Evolutionary conservation across 2,797 vertebrate genomes (phyloP), one percentile per base, ranked within the genome.

Genomic region (Trichosurus vulpecula): DNA sequence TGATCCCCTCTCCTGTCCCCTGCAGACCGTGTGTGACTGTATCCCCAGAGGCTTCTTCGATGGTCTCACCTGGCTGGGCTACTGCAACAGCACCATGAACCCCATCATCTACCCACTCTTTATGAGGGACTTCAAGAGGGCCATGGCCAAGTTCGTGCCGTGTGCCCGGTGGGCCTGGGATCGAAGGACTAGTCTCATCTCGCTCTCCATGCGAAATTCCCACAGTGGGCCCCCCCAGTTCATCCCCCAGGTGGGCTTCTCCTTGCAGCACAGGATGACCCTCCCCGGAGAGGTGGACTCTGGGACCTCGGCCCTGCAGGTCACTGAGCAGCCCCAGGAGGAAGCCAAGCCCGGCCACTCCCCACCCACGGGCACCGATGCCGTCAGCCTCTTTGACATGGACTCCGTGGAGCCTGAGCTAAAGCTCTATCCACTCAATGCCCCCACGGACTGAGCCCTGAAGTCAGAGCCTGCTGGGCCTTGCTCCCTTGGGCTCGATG

Each of bases 61-160:
- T 0, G 98, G 99, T 97, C 99, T 99, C 95, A 99, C 99, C 3
- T 99, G 99, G 99, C 98, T 99, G 81, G 99, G 99, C 27, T 99
- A 99, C 98, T 99, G 99, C 98, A 99, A 99, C 99, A 99, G 99
- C 99, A 99, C 99, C 52, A 99, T 99, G 99, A 99, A 99, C 98
- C 99, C 99, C 95, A 99, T 99, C 98, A 99, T 99, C 98, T 99
- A 99, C 98, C 99, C 99, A 0, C 99, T 99, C 94, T 99, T 99
- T 98, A 99, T 99, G 99, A 98, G 99, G 97, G 99, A 99, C 98
- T 99, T 99, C 99, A 99, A 99, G 98, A 98, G 99, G 91, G 99
- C 99, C 81, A 98, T 99, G 98, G 99, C 99, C 56, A 99, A 98
- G 94, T 99, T 99, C 95, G 96, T 99, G 98, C 99, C 99, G 0